Conservation (phyloP, 2,113 vertebrate genomes). For the Rhea pennata region DNA sequence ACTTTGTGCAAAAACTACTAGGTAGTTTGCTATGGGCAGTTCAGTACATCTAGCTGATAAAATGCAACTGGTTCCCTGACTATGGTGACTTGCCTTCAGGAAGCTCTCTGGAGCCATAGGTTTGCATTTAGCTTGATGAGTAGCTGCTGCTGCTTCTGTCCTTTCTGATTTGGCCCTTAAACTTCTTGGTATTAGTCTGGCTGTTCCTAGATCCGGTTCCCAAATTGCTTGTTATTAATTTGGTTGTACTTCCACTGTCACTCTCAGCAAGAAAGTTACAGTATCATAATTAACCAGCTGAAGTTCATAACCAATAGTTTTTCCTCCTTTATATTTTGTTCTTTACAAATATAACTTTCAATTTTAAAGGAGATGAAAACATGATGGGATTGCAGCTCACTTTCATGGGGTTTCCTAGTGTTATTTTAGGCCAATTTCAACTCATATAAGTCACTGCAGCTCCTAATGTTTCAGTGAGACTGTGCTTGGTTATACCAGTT, state of each 20-base stretch:
- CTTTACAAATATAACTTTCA: neutral
- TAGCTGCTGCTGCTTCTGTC: neutral
- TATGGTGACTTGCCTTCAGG: neutral
- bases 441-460: neutral
- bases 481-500: neutral
- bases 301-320: neutral
- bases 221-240: neutral
- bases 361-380: neutral
- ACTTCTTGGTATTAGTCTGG: neutral
- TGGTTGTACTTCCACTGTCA: neutral
- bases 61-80: neutral
- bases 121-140: neutral
- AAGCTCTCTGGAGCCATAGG: neutral
- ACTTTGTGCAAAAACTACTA: neutral
- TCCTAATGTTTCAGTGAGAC: neutral
- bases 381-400: neutral
- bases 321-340: neutral
- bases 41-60: neutral
- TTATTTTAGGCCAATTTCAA: neutral
- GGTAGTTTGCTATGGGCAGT: neutral
- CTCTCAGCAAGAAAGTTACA: neutral
- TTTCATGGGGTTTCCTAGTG: neutral
- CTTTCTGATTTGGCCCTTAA: neutral
- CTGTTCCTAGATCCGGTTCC: neutral
- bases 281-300: neutral